Evolutionary conservation across 1,140 invertebrate species (phyloP), one percentile per base, ranked within the genome.

Genomic region (Saccostrea cuccullata): DNA sequence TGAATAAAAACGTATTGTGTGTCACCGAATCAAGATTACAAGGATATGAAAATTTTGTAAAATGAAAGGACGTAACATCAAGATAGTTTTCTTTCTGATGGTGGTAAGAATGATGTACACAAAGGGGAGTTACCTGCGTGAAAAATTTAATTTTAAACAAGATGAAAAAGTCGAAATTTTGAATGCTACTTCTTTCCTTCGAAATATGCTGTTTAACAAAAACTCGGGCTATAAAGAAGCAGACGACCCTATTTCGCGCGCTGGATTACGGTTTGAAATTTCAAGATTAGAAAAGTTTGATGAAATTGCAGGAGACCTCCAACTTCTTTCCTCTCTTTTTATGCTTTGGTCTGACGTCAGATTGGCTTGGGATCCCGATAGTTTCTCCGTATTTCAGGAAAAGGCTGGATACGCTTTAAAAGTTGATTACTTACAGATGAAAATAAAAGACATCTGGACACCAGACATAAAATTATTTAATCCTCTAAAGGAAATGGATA

Each of bases 231-330:
- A 77, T 12, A 36, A 77, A 36, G 70, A 5, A 30, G 15, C 30
- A 12, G 70, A 77, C 15, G 70, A 77, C 11, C 70, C 70, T 12
- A 11, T 77, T 6, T 12, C 70, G 26, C 23, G 70, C 9, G 70
- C 15, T 77, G 70, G 70, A 30, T 77, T 77, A 12, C 70, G 70
- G 70, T 77, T 77, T 30, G 70, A 77, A 17, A 26, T 77, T 30
- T 15, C 70, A 11, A 77, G 70, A 77, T 26, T 77, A 77, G 70
- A 77, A 13, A 77, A 30, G 26, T 77, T 77, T 77, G 70, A 77
- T 36, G 70, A 77, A 77, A 30, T 77, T 36, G 26, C 23, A 4
- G 70, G 70, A 77, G 70, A 77, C 3, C 26, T 77, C 5, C 30
- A 77, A 77, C 70, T 77, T 77, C 70, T 77, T 26, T 77, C 70